A percentile compares a stretch with the other conserved stretches of the same genome.
Evolutionary conservation across 1,140 invertebrate species (phyloP).

Genomic region (Pseudoatta argentina): DNA sequence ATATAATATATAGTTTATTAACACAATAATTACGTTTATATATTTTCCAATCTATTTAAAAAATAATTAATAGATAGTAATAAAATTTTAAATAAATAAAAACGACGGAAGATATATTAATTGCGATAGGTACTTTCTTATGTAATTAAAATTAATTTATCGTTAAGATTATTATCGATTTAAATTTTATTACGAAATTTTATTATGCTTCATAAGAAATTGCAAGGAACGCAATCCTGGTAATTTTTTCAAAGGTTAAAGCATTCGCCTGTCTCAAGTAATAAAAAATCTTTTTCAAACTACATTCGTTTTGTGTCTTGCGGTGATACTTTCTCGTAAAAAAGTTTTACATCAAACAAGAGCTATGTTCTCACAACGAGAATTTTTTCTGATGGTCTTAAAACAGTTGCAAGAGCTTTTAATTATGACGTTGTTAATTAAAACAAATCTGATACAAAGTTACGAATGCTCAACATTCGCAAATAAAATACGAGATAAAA

Average conservation of each 20-base stretch:
- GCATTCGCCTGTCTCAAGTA: neutral
- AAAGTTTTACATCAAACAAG: slow-evolving; percentile 11
- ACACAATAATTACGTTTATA: neutral
- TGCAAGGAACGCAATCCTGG: neutral
- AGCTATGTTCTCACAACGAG: neutral
- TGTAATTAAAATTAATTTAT: neutral
- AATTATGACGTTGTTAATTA: slow-evolving; percentile 37
- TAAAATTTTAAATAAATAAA: slow-evolving; percentile 14
- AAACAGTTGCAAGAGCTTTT: slow-evolving; percentile 29
- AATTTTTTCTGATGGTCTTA: slow-evolving; percentile 30
- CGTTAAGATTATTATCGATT: slow-evolving; percentile 2
- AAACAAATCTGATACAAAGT: slow-evolving; percentile 36
- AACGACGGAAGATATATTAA: neutral
- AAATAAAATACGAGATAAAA: slow-evolving; percentile 29
- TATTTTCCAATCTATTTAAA: neutral
- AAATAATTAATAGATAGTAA: neutral
- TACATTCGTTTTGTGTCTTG: neutral
- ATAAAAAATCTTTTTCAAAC: slow-evolving; percentile 30
- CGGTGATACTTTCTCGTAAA: neutral
- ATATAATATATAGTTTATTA: neutral
- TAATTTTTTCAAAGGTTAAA: slow-evolving; percentile 27
- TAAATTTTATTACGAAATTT: slow-evolving; percentile 7
- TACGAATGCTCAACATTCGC: neutral
- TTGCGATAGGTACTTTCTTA: neutral
- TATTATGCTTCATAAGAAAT: slow-evolving; percentile 18